Percentiles rank a stretch among this genome's conserved stretches.
Conservation (phyloP, 2,888 invertebrate genomes). For the Diarsia rubi region DNA sequence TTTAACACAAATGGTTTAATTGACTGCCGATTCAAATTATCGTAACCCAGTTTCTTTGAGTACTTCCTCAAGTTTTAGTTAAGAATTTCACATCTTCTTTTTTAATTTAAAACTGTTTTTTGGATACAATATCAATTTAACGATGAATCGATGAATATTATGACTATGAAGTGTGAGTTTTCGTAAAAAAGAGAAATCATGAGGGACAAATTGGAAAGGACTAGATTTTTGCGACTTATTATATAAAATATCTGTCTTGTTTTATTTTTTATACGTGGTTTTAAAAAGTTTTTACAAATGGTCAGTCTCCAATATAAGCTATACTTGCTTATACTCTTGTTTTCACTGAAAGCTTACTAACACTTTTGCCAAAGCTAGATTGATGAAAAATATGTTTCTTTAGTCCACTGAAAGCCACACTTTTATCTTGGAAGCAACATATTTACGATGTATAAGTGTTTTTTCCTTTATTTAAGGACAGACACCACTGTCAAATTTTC, state of each 20-base stretch:
- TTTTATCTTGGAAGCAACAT: too few species aligned
- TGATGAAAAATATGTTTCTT: not conserved
- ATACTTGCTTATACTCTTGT: not conserved
- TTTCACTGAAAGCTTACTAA: not conserved
- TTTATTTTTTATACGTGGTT: not conserved
- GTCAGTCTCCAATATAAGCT: not conserved
- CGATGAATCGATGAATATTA: not conserved
- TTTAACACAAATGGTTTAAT: conserved; percentile 50
- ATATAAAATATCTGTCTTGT: not conserved
- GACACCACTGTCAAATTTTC: too few species aligned
- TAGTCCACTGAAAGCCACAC: not conserved
- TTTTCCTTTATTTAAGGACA: too few species aligned
- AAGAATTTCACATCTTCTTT: conserved; percentile 2
- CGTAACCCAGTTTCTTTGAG: conserved; percentile 32
- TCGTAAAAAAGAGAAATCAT: not conserved
- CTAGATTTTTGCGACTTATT: not conserved
- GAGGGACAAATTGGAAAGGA: not conserved
- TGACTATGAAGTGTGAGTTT: not conserved
- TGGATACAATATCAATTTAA: not conserved
- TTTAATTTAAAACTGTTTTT: not conserved
- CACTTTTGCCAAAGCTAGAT: not conserved
- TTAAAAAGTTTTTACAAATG: not conserved
- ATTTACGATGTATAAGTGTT: too few species aligned
- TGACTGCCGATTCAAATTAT: conserved; percentile 31
- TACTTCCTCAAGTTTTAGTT: conserved; percentile 46